Base-by-base conservation (phyloP, 2,888 invertebrate genomes). In the Diaphora mendica region DNA sequence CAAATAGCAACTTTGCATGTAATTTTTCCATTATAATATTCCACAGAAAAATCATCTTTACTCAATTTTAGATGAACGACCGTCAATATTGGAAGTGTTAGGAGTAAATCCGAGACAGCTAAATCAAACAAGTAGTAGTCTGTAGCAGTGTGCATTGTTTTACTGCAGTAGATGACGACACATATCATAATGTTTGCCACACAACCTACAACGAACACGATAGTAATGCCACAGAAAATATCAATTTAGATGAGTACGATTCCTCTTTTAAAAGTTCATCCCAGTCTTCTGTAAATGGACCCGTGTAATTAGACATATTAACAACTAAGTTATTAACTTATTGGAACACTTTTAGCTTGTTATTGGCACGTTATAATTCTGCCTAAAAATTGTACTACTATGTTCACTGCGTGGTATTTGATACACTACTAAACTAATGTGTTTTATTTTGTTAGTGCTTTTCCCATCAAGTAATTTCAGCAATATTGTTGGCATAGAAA, bases 71-170 rank as follows among this genome's bases (percentile, higher is more conserved):
- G 79, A 44, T 82, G 81, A 48, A 79, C 77, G 26, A 92, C 91
- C 1, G 92, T 69, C 39, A 92, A 70, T 39, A 94, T 91, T 0
- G 90, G 90, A 26, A 93, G 87, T 0, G 93, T 88, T 0, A 92
- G 89, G 0, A 94, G 79, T n/a, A 93, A 78, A 76, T 95, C 95
- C 0, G 94, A 92, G 7, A 93, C 85, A 1, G 94, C 94, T 77
- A 95, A 84, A 79, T 94, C 91, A 74, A 94, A 93, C 2, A 95
- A 83, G 77, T 94, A 95, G 73, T 88, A 93, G 78, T 95, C 94
- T 23, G 93, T 94, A 0, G 91, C 91, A 0, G 94, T 93, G 73
- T 93, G 94, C 94, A 94, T 93, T 35, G 88, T 90, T 71, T 83
- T 92, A 76, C 94, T 93, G 65, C 83, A 88, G 82, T 92, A 93